A percentile compares a stretch with the other conserved stretches of the same genome.
phyloP scores from a whole-genome alignment of 2,113 vertebrate species.

The Piprites chloris region DNA sequence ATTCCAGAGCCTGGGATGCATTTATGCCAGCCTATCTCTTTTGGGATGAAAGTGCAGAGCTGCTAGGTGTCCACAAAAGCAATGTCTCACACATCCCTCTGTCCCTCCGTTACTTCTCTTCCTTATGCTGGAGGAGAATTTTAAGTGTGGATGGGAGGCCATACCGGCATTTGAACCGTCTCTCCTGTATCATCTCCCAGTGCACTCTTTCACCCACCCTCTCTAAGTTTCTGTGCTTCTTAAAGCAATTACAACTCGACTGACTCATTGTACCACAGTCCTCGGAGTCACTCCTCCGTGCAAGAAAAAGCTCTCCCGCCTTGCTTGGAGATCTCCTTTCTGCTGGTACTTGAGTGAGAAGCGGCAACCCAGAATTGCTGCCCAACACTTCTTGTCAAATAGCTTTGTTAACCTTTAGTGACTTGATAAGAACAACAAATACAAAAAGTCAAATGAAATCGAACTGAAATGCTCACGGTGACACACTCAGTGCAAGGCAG shows the following conservation, averaged over 20 bases:
- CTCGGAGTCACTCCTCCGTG: not conserved
- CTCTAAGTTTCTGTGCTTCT: not conserved
- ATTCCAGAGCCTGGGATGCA: not conserved
- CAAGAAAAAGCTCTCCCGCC: not conserved
- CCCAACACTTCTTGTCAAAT: not conserved
- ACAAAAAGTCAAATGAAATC: not conserved
- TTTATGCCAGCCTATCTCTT: not conserved
- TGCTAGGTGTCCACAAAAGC: not conserved
- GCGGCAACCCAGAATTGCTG: not conserved
- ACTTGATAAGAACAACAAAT: not conserved
- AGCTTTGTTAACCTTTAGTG: not conserved
- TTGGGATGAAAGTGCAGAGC: accelerated
- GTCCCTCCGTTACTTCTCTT: not conserved
- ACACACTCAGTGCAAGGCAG: not conserved
- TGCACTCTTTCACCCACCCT: not conserved
- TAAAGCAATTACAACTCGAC: not conserved
- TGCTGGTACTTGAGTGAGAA: not conserved
- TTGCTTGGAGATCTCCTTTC: not conserved
- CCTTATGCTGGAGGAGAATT: not conserved
- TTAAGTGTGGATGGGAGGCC: not conserved
- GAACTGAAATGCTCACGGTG: not conserved
- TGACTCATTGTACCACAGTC: not conserved
- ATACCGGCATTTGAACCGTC: not conserved
- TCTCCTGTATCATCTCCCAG: not conserved
- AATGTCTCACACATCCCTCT: too few species aligned